Evolutionary conservation across 1,140 invertebrate genomes (phyloP), one percentile per base, ranked within the genome.

Genomic region (Heliothis subflexa): DNA sequence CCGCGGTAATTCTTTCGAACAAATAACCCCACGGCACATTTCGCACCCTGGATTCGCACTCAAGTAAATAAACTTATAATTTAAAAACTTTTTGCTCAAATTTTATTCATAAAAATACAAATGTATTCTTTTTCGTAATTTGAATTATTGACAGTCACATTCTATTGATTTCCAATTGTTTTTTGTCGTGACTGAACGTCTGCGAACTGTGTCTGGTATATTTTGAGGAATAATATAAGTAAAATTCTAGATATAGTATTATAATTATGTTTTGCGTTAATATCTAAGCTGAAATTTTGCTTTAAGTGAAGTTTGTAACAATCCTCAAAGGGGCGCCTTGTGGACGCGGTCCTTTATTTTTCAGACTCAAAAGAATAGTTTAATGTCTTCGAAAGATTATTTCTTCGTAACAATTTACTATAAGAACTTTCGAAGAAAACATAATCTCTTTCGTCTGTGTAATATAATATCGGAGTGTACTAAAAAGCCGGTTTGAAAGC

Each of bases 341-440:
- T 79, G 40, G 81, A 83, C 72, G 85, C 81, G 79, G 81, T 83
- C 86, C 78, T 86, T 80, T 78, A 55, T 66, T 57, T 78, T 40
- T 85, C 54, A 13, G 78, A 66, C 62, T 49, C 52, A 62, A 72
- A 82, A 83, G 71, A 81, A 78, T 77, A 81, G 80, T 86, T 89
- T 89, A 88, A 89, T 88, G 88, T 86, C 82, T 90, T 85, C 86
- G 83, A 88, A 87, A 84, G 77, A 83, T 81, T 87, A 88, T 78
- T 84, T 85, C 78, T 80, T 84, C 62, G 54, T 84, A 77, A 83
- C 86, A 85, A 84, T 85, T 83, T 89, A 89, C 74, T 89, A 88
- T 81, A 90, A 89, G 77, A 90, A 89, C 71, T 89, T 86, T 87
- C 83, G 87, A 84, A 90, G 85, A 90, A 90, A 90, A 90, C 81